Conservation (phyloP, 2,888 invertebrate genomes). For the Chrysomela aeneicollis region DNA sequence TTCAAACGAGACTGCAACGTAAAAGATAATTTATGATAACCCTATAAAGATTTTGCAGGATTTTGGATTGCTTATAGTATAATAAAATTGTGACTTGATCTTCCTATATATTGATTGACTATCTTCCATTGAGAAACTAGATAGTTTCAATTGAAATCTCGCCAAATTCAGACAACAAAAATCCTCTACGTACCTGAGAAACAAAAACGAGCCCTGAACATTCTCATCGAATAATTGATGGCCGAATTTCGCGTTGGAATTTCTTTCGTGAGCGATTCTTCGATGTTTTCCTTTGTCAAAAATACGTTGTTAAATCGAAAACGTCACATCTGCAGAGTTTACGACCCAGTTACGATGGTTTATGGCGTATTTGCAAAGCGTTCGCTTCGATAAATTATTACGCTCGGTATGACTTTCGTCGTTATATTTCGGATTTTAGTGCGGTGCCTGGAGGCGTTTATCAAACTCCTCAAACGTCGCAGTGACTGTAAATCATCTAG, state of each 20-base stretch:
- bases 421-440: background rate
- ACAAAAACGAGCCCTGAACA: too few relatives aligned
- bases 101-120: too few relatives aligned
- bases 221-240: too few relatives aligned
- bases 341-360: conserved; percentile 29
- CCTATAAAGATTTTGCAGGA: too few relatives aligned
- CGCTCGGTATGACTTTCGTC: conserved; percentile 21
- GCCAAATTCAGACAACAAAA: too few relatives aligned
- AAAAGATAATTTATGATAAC: too few relatives aligned
- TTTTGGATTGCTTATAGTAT: too few relatives aligned
- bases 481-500: conserved; percentile 27
- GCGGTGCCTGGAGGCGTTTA: conserved; percentile 17
- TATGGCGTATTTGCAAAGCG: conserved; percentile 23
- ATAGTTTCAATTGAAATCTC: too few relatives aligned
- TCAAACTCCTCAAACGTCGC: conserved; percentile 29
- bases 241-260: background rate
- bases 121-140: too few relatives aligned
- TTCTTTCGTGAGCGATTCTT: background rate
- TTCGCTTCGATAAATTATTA: conserved; percentile 24
- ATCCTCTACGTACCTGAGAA: too few relatives aligned
- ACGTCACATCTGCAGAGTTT: conserved; percentile 12
- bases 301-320: conserved; percentile 4
- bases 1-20: too few relatives aligned
- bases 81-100: too few relatives aligned
- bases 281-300: background rate